Percentiles rank a stretch among this genome's conserved stretches.
These are phyloP conservation scores for Spicauda simplicius DNA, from an alignment of 2,888 invertebrate genomes.

Conservation along the genomic window DNA sequence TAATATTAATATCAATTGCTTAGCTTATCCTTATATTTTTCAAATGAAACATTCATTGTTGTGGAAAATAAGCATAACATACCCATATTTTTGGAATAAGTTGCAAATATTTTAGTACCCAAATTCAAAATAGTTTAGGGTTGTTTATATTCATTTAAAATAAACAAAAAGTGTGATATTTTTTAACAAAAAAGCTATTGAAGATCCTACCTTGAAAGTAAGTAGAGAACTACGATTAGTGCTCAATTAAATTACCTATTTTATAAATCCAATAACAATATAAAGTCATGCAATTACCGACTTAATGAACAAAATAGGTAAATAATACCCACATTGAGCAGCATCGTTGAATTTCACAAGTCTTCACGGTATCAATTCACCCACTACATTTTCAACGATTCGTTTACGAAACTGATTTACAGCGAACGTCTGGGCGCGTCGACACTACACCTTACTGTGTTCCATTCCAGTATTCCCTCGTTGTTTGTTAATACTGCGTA, in stretches of 20 bases:
- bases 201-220: background rate
- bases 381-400: constrained; percentile 69
- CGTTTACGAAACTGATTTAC: constrained; percentile 51
- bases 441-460: constrained; percentile 50
- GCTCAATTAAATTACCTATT: background rate
- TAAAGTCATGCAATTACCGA: background rate
- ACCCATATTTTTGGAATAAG: too few relatives aligned
- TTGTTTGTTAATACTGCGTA: constrained; percentile 73
- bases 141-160: too few relatives aligned
- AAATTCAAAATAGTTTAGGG: background rate
- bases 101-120: background rate
- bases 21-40: background rate
- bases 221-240: background rate
- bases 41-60: background rate
- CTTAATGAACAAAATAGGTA: constrained; percentile 27
- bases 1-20: background rate
- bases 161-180: background rate
- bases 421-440: constrained; percentile 42
- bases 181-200: background rate
- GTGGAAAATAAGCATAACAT: background rate
- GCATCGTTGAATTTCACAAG: constrained; percentile 58
- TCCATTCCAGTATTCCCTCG: constrained; percentile 43
- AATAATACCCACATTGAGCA: constrained; percentile 62
- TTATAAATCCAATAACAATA: background rate
- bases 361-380: constrained; percentile 56